Evolutionary conservation across 2,113 vertebrate species (phyloP).

Genomic region (Acrocephalus kingi): DNA sequence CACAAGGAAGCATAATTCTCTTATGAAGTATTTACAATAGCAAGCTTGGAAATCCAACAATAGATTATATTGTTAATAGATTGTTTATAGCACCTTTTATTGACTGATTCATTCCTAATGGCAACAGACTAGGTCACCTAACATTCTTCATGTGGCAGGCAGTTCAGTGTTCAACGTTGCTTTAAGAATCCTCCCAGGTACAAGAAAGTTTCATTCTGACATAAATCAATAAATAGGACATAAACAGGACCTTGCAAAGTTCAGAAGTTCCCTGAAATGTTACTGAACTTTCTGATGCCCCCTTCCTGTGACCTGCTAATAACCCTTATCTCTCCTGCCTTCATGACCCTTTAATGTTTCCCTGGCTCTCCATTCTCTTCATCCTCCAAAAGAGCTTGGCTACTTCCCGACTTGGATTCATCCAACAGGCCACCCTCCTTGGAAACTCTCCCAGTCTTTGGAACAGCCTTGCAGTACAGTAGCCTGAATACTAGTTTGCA

Average conservation of each 20-base stretch:
- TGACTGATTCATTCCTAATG: constrained; percentile 47
- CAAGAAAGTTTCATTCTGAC: not conserved
- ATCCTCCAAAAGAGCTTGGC: constrained; percentile 17
- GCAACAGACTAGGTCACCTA: constrained; percentile 46
- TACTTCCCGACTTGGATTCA: not conserved
- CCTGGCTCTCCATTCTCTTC: constrained; percentile 2
- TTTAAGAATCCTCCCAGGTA: constrained; percentile 32
- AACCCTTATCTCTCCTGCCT: constrained; percentile 20
- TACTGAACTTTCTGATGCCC: constrained; percentile 4
- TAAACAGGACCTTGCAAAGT: constrained; percentile 11
- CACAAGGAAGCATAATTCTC: constrained; percentile 62
- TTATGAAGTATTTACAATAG: constrained; percentile 59
- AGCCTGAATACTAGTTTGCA: not conserved
- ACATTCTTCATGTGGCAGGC: constrained; percentile 1
- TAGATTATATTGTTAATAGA: constrained; percentile 54
- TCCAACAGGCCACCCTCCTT: not conserved
- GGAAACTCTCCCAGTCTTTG: constrained; percentile 32
- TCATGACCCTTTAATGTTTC: constrained; percentile 33
- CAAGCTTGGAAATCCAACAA: constrained; percentile 60
- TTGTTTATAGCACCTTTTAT: constrained; percentile 61
- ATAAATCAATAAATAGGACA: not conserved
- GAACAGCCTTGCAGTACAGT: not conserved
- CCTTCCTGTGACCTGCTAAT: constrained; percentile 1
- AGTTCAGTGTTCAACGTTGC: not conserved
- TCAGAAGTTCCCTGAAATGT: constrained; percentile 31